Base-by-base conservation (phyloP, 2,888 invertebrate genomes). In the Brenthis hecate region DNA sequence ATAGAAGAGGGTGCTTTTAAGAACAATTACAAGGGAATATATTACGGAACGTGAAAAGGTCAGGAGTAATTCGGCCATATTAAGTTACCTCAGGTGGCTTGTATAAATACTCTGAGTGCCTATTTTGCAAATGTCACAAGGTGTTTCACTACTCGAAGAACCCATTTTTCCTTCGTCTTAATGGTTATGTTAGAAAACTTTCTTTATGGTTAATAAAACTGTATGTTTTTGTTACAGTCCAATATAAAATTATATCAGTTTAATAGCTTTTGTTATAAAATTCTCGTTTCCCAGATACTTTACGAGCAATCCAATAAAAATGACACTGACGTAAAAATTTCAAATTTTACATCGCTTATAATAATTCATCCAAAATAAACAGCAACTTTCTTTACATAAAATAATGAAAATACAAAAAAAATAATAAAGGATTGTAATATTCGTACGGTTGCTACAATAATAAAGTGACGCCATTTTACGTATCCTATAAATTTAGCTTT, bases 1-100 rank as follows among this genome's bases (percentile, higher is more conserved):
- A 85, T 84, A 81, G 83, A 82, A 83, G 81, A 83, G 87, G 86
- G 84, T 79, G 72, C 81, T 81, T 77, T 82, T 77, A 72, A 80
- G 83, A 83, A 90, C 89, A 90, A 89, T 91, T 89, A 75, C 72
- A 88, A 82, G 78, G 72, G 78, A 78, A 86, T 86, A 88, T 86
- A 72, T 72, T 68, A 57, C 62, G 57, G 67, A 73, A 74, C 71
- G 70, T 71, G 69, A 73, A 77, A 78, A 79, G 79, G 81, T 77
- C 80, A 78, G 81, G 80, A 78, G 81, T 81, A 82, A 83, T 56
- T 68, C 64, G 54, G 43, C 62, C 65, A 65, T 64, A 69, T 72
- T 66, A 70, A 66, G 65, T 71, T 69, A 73, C 67, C 66, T 72
- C 67, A 70, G 70, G 70, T 70, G 67, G 56, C 50, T 71, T 58